Evolutionary conservation across 2,113 vertebrate species (phyloP), one percentile per base, ranked within the genome.

Genomic region (Catharus fuscescens): DNA sequence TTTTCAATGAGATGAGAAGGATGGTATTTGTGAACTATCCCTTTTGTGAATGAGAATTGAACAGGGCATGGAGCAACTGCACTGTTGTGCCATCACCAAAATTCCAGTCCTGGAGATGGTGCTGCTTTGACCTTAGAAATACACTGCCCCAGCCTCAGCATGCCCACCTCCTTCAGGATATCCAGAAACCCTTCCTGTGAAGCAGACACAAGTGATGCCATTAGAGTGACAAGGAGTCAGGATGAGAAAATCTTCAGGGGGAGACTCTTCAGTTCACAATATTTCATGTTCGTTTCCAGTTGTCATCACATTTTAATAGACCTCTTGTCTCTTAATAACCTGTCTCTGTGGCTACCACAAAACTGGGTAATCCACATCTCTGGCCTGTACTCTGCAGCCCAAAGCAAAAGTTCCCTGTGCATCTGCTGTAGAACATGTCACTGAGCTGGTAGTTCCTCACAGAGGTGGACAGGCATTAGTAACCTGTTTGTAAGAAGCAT

Each of bases 171-270:
- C 44, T 57, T 40, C 40, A 69, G 61, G 24, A 28, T 26, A 47
- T 14, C 31, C 40, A 59, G 6, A 72, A 60, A 31, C 28, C 8
- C 40, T 29, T 74, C 25, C 40, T 47, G 25, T 17, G 40, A 76
- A 60, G 66, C 20, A 52, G 45, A 60, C 48, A 59, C 1, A 7
- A 80, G 14, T 2, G 34, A 86, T 29, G 31, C 9, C 42, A 28
- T 1, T 2, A 3, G 1, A 76, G 32, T 3, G 12, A 62, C 36
- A 69, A 48, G 32, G 40, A 79, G 17, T 48, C 61, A 60, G 0
- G 3, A 18, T 6, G 19, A 83, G 15, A 44, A 84, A 31, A 57
- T 14, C 36, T 78, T 72, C 36, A 65, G 70, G 21, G 31, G 18
- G 12, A 36, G 24, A 15, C 59, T 76, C 31, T 36, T 40, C 60